Evolutionary conservation across 2,113 vertebrate genomes (phyloP), one percentile per base, ranked within the genome.

Genomic region (Polypterus senegalus): DNA sequence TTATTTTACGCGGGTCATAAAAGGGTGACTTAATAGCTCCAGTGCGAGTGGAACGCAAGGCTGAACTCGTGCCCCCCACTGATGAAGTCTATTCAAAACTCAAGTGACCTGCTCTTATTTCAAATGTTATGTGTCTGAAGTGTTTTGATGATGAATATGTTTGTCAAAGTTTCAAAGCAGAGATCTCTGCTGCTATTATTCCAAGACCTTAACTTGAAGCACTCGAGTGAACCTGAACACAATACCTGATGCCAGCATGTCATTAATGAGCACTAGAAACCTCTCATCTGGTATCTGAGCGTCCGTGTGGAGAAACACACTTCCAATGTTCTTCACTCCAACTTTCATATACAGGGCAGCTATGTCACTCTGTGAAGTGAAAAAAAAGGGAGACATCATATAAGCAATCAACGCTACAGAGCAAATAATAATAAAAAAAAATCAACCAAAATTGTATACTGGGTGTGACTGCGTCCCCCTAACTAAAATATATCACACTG

Each of bases 1-100:
- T 86, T 82, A 85, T 91, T 84, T 89, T 76, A 81, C 79, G 78
- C 77, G 82, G 91, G 91, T 91, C 85, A 84, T 66, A 80, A 83
- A 74, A 85, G 87, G 27, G 91, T 89, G 89, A 91, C 88, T 80
- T 86, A 83, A 83, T 78, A 82, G 82, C 83, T 91, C 84, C 87
- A 70, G 79, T 86, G 80, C 85, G 88, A 88, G 89, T 90, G 90
- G 89, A 92, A 85, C 83, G 79, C 86, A 77, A 54, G 75, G 80
- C 68, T 91, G 92, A 97, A 90, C 93, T 27, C 92, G 85, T 92
- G 81, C 88, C 86, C 91, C 85, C 79, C 68, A 6, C 86, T 98
- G 94, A 97, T 98, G 94, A 97, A 88, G 91, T 79, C 88, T 91
- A 97, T 98, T 97, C 92, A 97, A 73, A 83, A 86, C 81, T 79